Conservation (phyloP, 2,113 vertebrate species). For the Amazona vittata region DNA sequence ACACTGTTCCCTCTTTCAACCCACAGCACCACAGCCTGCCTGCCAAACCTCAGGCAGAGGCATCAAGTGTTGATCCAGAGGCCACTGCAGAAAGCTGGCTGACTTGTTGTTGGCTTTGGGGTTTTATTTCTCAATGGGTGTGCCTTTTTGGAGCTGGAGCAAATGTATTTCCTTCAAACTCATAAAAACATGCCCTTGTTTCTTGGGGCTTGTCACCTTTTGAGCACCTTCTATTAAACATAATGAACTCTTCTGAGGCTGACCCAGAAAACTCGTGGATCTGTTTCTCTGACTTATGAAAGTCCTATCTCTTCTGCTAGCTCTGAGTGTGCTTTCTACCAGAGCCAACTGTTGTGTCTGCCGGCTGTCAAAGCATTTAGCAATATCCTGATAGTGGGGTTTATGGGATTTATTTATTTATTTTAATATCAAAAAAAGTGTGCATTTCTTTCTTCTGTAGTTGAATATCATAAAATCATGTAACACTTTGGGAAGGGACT, state of each 20-base stretch:
- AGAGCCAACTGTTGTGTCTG: background rate
- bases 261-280: background rate
- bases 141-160: background rate
- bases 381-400: background rate
- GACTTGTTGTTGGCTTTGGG: background rate
- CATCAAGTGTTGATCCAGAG: background rate
- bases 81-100: background rate
- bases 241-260: background rate
- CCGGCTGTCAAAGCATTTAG: background rate
- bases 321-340: background rate
- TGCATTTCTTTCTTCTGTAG: background rate
- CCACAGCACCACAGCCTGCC: rapidly evolving
- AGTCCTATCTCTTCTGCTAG: background rate
- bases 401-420: background rate
- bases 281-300: background rate
- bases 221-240: background rate
- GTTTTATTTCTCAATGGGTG: background rate
- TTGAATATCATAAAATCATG: background rate
- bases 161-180: background rate
- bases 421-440: background rate
- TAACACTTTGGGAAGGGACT: background rate
- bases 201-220: background rate
- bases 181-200: background rate
- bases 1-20: background rate
- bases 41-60: background rate